phyloP scores from a whole-genome alignment of 2,888 invertebrate genomes.

The Drosophila meridionalis region DNA sequence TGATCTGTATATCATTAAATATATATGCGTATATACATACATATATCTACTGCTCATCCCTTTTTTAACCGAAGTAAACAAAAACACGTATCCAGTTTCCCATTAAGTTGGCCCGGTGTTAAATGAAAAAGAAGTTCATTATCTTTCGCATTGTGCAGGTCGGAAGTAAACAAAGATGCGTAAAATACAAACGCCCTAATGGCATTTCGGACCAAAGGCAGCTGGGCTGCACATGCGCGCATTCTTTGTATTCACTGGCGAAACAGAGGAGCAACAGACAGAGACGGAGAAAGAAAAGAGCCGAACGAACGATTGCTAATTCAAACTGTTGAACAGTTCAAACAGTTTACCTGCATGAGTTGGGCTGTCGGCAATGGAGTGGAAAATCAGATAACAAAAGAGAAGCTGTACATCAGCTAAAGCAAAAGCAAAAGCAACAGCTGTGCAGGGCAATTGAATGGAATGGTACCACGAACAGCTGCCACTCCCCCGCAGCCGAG shows the following conservation, averaged over 20 bases:
- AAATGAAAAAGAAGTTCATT: constrained; percentile 5
- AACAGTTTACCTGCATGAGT: constrained; percentile 61
- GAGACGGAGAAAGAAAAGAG: constrained; percentile 3
- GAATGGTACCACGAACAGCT: constrained; percentile 41
- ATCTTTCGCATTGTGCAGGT: constrained; percentile 51
- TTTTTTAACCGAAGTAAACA: background rate
- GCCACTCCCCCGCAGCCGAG: constrained; percentile 26
- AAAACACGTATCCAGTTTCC: background rate
- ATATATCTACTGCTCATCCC: background rate
- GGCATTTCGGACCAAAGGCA: constrained; percentile 29
- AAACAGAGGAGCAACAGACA: background rate
- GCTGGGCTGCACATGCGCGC: constrained; percentile 70
- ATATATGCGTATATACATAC: background rate
- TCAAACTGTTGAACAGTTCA: constrained; percentile 57
- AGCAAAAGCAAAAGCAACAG: constrained; percentile 62
- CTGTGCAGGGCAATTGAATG: constrained; percentile 47
- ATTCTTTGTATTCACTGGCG: constrained; percentile 13
- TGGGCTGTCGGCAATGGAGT: constrained; percentile 42
- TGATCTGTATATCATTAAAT: background rate
- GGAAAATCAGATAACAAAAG: constrained; percentile 71
- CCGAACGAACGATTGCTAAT: constrained; percentile 16
- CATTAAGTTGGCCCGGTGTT: background rate
- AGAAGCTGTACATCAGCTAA: constrained; percentile 38
- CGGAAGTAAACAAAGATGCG: constrained; percentile 53
- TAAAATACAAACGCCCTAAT: constrained; percentile 35